These are phyloP conservation scores for Dendropsophus ebraccatus DNA, from an alignment of 2,113 vertebrate species.

Conservation along the genomic window DNA sequence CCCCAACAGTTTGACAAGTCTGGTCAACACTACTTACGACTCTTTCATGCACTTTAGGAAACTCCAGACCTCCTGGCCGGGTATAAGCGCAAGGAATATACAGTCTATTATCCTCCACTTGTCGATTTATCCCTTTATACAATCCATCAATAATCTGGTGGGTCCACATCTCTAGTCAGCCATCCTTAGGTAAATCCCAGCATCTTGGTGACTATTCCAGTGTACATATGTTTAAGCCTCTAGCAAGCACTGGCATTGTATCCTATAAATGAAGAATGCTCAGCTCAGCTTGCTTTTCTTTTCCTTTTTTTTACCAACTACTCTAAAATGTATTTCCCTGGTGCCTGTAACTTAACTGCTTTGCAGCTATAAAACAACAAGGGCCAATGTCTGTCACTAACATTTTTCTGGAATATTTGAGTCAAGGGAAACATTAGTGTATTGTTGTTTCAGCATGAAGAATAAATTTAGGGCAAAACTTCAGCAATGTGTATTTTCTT, in stretches of 20 bases:
- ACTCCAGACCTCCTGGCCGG: too few relatives aligned
- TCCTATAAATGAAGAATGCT: background rate
- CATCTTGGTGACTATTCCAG: background rate
- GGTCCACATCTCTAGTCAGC: too few relatives aligned
- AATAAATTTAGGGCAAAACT: background rate
- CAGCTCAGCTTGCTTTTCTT: background rate
- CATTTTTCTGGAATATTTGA: conserved; percentile 22
- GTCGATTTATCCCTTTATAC: too few relatives aligned
- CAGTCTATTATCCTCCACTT: too few relatives aligned
- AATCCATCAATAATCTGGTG: too few relatives aligned
- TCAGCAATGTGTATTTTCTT: conserved; percentile 9
- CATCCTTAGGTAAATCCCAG: background rate
- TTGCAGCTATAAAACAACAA: conserved; percentile 45
- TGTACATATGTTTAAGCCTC: background rate
- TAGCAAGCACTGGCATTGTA: background rate
- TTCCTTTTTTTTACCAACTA: background rate
- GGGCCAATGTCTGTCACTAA: conserved; percentile 31
- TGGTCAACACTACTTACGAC: too few relatives aligned
- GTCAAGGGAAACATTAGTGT: conserved; percentile 22
- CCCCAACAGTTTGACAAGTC: too few relatives aligned
- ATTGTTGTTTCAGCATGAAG: conserved; percentile 36
- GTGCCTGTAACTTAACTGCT: conserved; percentile 36
- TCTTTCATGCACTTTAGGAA: too few relatives aligned
- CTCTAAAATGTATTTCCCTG: conserved; percentile 30
- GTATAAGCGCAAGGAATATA: too few relatives aligned